Conservation (phyloP, 1,140 invertebrate genomes). For the Lanistes nyassanus region DNA sequence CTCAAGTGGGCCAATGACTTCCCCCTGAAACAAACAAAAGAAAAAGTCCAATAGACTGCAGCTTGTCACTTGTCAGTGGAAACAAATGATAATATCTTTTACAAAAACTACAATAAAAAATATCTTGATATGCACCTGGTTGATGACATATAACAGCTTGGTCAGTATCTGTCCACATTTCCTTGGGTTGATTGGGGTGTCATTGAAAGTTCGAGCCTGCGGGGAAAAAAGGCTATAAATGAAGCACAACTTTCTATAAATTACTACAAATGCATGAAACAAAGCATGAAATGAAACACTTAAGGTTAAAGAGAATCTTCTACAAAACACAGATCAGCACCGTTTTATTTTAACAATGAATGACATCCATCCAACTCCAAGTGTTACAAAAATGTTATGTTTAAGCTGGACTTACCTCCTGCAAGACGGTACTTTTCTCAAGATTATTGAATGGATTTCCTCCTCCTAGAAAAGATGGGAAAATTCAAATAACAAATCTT, state of each 20-base stretch:
- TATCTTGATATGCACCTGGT: too few species aligned
- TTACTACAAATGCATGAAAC: too few species aligned
- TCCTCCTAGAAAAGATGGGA: conserved; percentile 69
- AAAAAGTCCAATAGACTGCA: neutral
- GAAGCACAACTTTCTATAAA: neutral
- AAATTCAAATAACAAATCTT: conserved; percentile 29
- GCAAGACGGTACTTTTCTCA: conserved; percentile 95
- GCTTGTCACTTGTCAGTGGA: too few species aligned
- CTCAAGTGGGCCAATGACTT: conserved; percentile 89
- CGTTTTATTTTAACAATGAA: too few species aligned
- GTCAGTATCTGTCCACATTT: conserved; percentile 97
- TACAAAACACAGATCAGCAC: too few species aligned
- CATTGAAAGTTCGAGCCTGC: conserved; percentile 90
- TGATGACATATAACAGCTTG: conserved; percentile 95
- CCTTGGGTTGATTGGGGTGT: conserved; percentile 94
- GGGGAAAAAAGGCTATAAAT: conserved; percentile 5
- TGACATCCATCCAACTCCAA: too few species aligned
- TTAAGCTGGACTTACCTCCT: conserved; percentile 76
- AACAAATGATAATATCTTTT: too few species aligned
- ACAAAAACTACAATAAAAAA: too few species aligned
- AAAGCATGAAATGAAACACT: too few species aligned
- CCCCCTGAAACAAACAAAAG: conserved; percentile 73
- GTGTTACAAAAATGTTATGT: neutral
- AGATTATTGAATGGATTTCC: conserved; percentile 92
- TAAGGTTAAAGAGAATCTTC: too few species aligned